Conservation (phyloP, 2,797 vertebrate genomes). For the Chrosomus eos region DNA sequence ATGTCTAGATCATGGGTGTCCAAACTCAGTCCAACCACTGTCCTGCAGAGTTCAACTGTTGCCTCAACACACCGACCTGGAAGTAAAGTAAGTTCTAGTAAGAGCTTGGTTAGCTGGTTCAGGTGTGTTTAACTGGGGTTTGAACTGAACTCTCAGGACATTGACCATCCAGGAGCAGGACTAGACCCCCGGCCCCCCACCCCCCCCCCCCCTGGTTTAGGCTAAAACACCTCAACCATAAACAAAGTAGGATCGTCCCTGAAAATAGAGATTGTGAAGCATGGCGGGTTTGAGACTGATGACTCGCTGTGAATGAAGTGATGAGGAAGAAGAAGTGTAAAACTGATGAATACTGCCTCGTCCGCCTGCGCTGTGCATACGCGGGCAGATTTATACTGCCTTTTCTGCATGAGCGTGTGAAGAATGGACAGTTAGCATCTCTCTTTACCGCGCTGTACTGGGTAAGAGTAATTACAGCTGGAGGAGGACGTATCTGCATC, state of each 20-base stretch:
- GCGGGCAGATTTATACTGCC: conserved; percentile 72
- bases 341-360: conserved; percentile 40
- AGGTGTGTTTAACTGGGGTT: background rate
- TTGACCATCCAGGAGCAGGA: background rate
- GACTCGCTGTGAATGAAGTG: background rate
- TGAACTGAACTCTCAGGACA: background rate
- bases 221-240: background rate
- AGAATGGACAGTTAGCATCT: conserved; percentile 60
- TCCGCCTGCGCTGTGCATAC: conserved; percentile 36
- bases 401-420: conserved; percentile 65
- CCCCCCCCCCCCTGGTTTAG: background rate
- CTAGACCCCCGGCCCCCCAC: too few species aligned
- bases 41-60: background rate
- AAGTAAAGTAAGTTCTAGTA: background rate
- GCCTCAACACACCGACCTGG: background rate
- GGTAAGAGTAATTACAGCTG: conserved; percentile 10
- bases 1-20: background rate
- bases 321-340: conserved; percentile 34
- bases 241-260: background rate
- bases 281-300: background rate
- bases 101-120: background rate
- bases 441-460: background rate
- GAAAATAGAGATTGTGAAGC: background rate
- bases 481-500: background rate
- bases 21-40: too few species aligned